Conservation (phyloP, 2,888 invertebrate genomes). For the Poecilus cupreus region DNA sequence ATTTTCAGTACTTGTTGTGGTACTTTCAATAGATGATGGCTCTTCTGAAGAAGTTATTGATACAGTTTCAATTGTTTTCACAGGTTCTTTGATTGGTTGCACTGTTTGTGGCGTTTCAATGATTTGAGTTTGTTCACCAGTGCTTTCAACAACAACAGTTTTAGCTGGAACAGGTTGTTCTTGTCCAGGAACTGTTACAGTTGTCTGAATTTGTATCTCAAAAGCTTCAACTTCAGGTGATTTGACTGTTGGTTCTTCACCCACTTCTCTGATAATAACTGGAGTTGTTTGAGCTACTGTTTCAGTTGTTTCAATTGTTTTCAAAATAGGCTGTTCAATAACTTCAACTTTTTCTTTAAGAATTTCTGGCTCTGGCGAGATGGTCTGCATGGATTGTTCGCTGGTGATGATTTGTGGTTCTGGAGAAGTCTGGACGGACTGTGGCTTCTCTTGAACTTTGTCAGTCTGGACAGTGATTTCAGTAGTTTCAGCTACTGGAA, state of each 20-base stretch:
- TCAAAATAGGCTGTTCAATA: slow-evolving; percentile 58
- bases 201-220: slow-evolving; percentile 77
- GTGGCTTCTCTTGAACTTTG: slow-evolving; percentile 65
- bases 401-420: slow-evolving; percentile 63
- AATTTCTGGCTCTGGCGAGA: slow-evolving; percentile 64
- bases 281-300: slow-evolving; percentile 77
- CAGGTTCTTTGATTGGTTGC: background rate
- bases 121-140: slow-evolving; percentile 8
- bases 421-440: slow-evolving; percentile 69
- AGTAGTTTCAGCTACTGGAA: slow-evolving; percentile 71
- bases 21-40: slow-evolving; percentile 44
- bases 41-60: slow-evolving; percentile 25
- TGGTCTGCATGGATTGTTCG: slow-evolving; percentile 68
- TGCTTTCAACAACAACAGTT: slow-evolving; percentile 53
- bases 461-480: slow-evolving; percentile 69
- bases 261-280: slow-evolving; percentile 74
- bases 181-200: slow-evolving; percentile 73
- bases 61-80: background rate
- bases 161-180: slow-evolving; percentile 57
- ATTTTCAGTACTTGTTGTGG: slow-evolving; percentile 24
- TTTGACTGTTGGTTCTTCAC: slow-evolving; percentile 73
- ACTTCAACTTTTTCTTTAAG: slow-evolving; percentile 58
- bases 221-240: slow-evolving; percentile 74
- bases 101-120: background rate
- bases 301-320: slow-evolving; percentile 69